Percentiles rank a stretch among this genome's conserved stretches.
Evolutionary conservation across 2,888 invertebrate species (phyloP).

Genomic region (Mimachlamys varia): DNA sequence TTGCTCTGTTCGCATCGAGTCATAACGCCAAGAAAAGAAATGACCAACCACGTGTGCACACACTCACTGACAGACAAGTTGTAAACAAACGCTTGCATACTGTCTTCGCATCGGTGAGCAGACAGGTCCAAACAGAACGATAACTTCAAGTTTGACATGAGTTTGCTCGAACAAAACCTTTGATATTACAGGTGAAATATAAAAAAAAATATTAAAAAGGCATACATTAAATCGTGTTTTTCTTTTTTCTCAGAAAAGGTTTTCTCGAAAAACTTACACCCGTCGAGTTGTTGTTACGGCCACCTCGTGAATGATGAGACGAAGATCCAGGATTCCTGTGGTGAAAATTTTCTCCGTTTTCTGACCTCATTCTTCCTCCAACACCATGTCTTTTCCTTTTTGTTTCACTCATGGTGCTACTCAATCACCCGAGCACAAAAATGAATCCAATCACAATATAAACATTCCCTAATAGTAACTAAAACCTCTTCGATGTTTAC

Average conservation of each 20-base stretch:
- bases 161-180: not conserved
- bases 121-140: conserved; percentile 36
- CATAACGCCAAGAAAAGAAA: not conserved
- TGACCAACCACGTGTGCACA: not conserved
- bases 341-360: conserved; percentile 64
- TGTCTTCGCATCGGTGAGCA: conserved; percentile 24
- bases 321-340: conserved; percentile 55
- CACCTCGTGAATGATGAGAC: conserved; percentile 47
- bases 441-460: not conserved
- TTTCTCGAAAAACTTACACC: conserved; percentile 45
- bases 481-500: not conserved
- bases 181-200: not conserved
- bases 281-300: conserved; percentile 51
- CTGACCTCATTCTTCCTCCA: conserved; percentile 65
- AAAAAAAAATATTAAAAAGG: not conserved
- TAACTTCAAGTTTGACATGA: not conserved
- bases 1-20: not conserved
- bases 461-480: not conserved
- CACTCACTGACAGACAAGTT: not conserved
- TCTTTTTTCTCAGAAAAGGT: not conserved
- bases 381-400: conserved; percentile 69
- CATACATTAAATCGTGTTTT: not conserved
- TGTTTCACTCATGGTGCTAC: conserved; percentile 71
- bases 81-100: not conserved
- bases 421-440: conserved; percentile 46